Base-by-base conservation (phyloP, 2,113 vertebrate species). In the Clinocottus analis region DNA sequence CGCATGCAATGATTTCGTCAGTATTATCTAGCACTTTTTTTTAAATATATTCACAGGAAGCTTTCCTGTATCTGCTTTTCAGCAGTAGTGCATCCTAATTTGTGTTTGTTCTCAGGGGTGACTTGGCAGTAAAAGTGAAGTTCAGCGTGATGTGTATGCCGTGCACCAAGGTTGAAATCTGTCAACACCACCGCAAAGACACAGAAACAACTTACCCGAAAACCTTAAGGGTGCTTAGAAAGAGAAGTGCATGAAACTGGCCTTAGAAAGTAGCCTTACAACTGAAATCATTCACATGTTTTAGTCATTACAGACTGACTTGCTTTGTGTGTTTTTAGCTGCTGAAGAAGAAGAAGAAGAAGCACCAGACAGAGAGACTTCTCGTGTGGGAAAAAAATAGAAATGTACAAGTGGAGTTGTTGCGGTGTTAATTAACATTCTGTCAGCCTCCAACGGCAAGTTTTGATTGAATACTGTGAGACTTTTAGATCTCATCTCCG, bases 381-480 rank as follows among this genome's bases (percentile, higher is more conserved):
- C 58, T 37, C 29, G 21, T 5, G 23, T 29, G 23, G 39, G 8
- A 14, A 23, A 60, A 16, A 37, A 31, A 33, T 19, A 47, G 21
- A 16, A 21, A 21, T 16, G 35, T 67, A 21, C 25, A 9, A 43
- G 7, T 62, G 12, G 19, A 63, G 43, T 27, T 65, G 37, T 35
- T 7, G 35, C 23, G 21, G 55, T 27, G 58, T 63, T 75, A 79
- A 86, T 85, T 86, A 72, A 59, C 74, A 90, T 75, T 82, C 65
- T 25, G 41, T 47, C 19, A 33, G 62, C 56, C 41, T 85, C n/a
- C 45, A 47, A 45, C 29, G 61, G 53, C 19, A 41, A 29, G 31
- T 75, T 77, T 62, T 68, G 23, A 69, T 49, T 53, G 51, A 61
- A 51, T 19, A 27, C 59, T 29, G 25, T 37, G 68, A 80, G 43